Percentiles rank a stretch among this genome's conserved stretches.
Evolutionary conservation across 2,888 invertebrate genomes (phyloP).

Genomic region (Ochropleura leucogaster): DNA sequence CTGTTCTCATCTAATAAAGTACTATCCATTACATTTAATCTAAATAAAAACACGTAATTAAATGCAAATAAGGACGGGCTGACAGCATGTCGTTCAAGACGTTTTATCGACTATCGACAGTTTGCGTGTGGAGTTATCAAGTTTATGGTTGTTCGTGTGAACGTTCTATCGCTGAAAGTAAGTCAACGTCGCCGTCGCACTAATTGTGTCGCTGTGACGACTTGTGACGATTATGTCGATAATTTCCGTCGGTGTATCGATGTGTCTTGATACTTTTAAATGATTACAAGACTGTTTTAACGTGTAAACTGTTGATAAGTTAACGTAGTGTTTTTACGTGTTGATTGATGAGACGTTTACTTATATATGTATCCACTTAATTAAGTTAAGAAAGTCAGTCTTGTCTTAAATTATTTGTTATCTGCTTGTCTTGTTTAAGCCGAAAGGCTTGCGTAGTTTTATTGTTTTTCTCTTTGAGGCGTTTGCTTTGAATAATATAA

Average conservation of each 20-base stretch:
- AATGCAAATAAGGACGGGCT: constrained; percentile 83
- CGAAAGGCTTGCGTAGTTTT: background rate
- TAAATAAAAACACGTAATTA: constrained; percentile 73
- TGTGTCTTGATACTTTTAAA: constrained; percentile 47
- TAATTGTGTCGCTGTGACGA: constrained; percentile 74
- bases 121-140: constrained; percentile 82
- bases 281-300: constrained; percentile 4
- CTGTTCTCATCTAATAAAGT: constrained; percentile 38
- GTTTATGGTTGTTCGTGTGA: constrained; percentile 80
- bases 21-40: constrained; percentile 61
- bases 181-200: constrained; percentile 81
- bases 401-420: constrained; percentile 13
- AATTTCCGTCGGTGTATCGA: constrained; percentile 15
- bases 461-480: no score
- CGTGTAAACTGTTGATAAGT: constrained; percentile 34
- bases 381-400: constrained; percentile 8
- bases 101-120: constrained; percentile 82
- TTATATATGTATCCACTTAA: constrained; percentile 23
- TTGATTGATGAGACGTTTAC: constrained; percentile 30
- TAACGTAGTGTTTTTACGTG: constrained; percentile 6
- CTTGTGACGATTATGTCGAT: constrained; percentile 53
- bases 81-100: constrained; percentile 80
- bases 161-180: constrained; percentile 78
- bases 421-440: constrained; percentile 8
- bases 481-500: no score